Percentiles rank a stretch among this genome's conserved stretches.
Evolutionary conservation across 2,797 vertebrate genomes (phyloP).

Genomic region (Holocentrus rufus): DNA sequence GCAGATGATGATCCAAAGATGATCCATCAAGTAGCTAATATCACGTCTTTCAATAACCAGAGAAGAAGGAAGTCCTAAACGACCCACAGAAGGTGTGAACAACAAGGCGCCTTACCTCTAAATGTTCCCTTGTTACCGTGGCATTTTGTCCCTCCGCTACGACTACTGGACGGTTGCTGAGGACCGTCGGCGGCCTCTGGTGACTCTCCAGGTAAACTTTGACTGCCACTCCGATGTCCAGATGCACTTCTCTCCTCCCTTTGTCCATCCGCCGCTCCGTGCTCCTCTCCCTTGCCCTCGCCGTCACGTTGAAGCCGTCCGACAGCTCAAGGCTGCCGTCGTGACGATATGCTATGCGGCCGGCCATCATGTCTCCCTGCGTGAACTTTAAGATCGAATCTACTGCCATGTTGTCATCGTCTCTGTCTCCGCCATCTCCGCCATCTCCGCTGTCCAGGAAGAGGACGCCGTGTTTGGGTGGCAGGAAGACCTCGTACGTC

Average conservation of each 20-base stretch:
- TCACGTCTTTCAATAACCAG: too few species aligned
- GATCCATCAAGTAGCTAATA: too few species aligned
- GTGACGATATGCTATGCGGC: constrained; percentile 83
- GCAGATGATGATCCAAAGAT: too few species aligned
- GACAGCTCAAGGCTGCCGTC: constrained; percentile 77
- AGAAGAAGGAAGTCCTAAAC: too few species aligned
- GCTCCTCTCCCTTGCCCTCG: constrained; percentile 70
- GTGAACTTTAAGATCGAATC: constrained; percentile 81
- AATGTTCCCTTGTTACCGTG: constrained; percentile 81
- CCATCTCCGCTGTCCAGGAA: constrained; percentile 70
- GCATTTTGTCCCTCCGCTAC: constrained; percentile 88
- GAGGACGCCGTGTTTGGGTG: constrained; percentile 84
- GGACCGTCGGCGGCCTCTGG: constrained; percentile 77
- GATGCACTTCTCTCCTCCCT: constrained; percentile 63
- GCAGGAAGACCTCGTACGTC: constrained; percentile 79
- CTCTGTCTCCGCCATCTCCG: constrained; percentile 18
- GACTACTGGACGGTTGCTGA: constrained; percentile 79
- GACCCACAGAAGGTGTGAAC: too few species aligned
- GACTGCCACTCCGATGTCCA: constrained; percentile 81
- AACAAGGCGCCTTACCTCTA: constrained; percentile 82
- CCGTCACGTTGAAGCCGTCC: constrained; percentile 86
- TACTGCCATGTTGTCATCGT: constrained; percentile 3
- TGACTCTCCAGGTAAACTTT: constrained; percentile 86
- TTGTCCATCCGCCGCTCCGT: constrained; percentile 37
- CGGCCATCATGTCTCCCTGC: constrained; percentile 82